Evolutionary conservation across 2,113 vertebrate species (phyloP).

Genomic region (Malurus elegans): DNA sequence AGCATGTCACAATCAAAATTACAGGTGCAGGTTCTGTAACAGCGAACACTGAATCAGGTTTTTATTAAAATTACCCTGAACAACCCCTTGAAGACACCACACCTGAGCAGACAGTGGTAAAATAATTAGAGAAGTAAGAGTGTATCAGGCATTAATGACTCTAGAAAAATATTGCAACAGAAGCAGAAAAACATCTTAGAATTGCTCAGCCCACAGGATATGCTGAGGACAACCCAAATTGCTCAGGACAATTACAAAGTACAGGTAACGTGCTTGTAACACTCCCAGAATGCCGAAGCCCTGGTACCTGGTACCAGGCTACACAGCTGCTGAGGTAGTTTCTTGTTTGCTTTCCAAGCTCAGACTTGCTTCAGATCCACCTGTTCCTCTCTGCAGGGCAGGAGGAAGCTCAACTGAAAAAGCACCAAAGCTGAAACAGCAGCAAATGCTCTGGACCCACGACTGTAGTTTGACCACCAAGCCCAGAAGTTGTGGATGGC

Average conservation of each 20-base stretch:
- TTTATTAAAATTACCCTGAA: neutral
- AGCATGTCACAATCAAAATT: neutral
- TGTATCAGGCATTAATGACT: neutral
- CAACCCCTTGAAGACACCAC: neutral
- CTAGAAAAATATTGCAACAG: neutral
- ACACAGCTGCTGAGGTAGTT: neutral
- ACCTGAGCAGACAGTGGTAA: neutral
- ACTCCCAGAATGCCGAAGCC: neutral
- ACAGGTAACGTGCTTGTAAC: neutral
- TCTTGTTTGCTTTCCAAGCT: neutral
- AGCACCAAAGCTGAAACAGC: neutral
- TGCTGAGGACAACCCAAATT: neutral
- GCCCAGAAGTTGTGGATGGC: neutral
- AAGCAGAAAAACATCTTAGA: neutral
- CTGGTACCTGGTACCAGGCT: neutral
- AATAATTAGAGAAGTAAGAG: neutral
- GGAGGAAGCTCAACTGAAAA: neutral
- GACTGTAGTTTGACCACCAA: neutral
- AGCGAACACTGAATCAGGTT: neutral
- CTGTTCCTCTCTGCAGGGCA: neutral
- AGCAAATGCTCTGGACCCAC: neutral
- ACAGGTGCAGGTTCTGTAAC: neutral
- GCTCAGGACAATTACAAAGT: neutral
- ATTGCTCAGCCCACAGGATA: neutral
- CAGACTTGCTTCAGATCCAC: neutral